phyloP scores from a whole-genome alignment of 2,797 vertebrate genomes.

The Sarcoramphus papa region DNA sequence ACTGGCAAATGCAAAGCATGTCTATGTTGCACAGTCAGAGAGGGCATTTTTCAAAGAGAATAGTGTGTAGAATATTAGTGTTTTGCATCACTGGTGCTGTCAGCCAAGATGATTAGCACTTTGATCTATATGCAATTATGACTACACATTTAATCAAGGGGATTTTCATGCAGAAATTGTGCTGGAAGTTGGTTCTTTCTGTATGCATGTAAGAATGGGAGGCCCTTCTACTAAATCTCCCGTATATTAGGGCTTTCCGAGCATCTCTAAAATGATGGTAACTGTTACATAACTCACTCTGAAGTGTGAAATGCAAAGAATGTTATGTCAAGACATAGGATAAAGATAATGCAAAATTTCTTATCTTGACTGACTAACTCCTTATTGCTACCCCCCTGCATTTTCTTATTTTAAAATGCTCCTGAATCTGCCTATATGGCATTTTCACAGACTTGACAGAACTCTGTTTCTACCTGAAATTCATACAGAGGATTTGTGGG shows the following conservation, averaged over 20 bases:
- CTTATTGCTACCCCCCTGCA: not conserved
- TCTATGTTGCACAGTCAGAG: not conserved
- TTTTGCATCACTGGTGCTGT: constrained; percentile 24
- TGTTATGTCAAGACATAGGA: not conserved
- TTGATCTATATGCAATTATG: constrained; percentile 54
- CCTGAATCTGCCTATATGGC: not conserved
- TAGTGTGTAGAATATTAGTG: not conserved
- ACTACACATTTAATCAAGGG: constrained; percentile 22
- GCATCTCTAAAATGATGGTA: not conserved
- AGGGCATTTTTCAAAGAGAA: constrained; percentile 42
- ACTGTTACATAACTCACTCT: not conserved
- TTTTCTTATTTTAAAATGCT: not conserved
- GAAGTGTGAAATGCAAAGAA: not conserved
- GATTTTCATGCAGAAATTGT: constrained; percentile 11
- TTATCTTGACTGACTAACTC: not conserved
- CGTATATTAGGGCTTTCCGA: not conserved
- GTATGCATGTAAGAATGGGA: not conserved
- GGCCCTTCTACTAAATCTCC: not conserved
- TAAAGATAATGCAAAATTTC: not conserved
- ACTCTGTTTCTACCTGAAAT: not conserved
- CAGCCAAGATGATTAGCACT: constrained; percentile 45
- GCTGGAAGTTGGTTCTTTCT: not conserved
- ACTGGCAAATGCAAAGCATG: not conserved
- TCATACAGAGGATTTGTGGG: not conserved
- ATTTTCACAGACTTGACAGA: not conserved